phyloP scores from a whole-genome alignment of 2,797 vertebrate species.

The Xenentodon cancila region DNA sequence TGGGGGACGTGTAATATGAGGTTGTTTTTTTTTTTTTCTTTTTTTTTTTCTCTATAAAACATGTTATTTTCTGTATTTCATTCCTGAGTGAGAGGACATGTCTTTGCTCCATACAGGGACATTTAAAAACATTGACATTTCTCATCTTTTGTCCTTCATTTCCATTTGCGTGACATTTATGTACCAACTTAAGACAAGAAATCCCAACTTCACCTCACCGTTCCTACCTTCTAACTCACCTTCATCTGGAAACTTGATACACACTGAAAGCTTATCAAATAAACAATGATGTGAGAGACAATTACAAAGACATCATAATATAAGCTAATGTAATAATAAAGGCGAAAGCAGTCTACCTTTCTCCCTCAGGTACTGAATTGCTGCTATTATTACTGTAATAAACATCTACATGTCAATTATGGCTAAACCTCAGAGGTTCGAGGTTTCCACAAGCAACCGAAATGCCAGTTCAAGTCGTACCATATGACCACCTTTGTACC shows the following conservation, averaged over 20 bases:
- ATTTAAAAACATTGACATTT: not conserved
- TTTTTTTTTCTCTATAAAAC: not conserved
- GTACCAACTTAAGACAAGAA: not conserved
- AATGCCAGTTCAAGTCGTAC: no score
- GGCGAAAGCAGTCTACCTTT: not conserved
- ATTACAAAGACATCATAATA: not conserved
- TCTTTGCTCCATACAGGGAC: not conserved
- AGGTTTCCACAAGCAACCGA: no score
- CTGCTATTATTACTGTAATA: not conserved
- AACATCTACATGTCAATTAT: no score
- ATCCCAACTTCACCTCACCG: not conserved
- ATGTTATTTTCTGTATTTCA: slow-evolving; percentile 10
- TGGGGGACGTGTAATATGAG: not conserved
- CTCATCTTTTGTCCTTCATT: not conserved
- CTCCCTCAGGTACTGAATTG: slow-evolving; percentile 38
- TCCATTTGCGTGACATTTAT: slow-evolving; percentile 2
- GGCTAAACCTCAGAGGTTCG: no score
- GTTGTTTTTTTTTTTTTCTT: slow-evolving; percentile 1
- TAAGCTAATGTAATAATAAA: not conserved
- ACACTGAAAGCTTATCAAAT: not conserved
- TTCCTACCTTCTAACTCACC: slow-evolving; percentile 3
- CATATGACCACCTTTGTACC: no score
- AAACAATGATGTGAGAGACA: not conserved
- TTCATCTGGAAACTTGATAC: not conserved
- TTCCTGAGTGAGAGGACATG: not conserved